phyloP scores from a whole-genome alignment of 2,797 vertebrate genomes.

The Acrocephalus scirpaceus region DNA sequence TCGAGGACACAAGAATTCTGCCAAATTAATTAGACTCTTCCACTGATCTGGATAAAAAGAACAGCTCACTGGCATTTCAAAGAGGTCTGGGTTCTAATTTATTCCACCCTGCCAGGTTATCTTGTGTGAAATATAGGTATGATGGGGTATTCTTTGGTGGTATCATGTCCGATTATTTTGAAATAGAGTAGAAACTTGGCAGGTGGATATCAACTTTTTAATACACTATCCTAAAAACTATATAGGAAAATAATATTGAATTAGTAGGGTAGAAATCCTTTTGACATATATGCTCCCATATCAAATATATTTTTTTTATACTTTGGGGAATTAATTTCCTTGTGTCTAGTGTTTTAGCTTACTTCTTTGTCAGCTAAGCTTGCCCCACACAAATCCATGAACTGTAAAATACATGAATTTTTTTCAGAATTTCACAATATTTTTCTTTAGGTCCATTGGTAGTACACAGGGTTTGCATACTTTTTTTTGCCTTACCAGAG shows the following conservation, averaged over 20 bases:
- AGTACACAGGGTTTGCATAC: not conserved
- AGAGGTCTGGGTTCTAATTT: not conserved
- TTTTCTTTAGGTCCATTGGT: not conserved
- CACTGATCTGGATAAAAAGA: conserved; percentile 58
- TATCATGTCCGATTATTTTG: not conserved
- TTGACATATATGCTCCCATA: not conserved
- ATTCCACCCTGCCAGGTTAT: not conserved
- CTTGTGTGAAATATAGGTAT: not conserved
- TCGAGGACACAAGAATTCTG: conserved; percentile 52
- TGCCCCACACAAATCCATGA: not conserved
- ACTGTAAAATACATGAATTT: not conserved
- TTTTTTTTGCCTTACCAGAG: not conserved
- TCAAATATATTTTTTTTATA: not conserved
- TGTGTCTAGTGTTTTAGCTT: not conserved
- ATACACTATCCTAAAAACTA: not conserved
- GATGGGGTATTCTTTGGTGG: not conserved
- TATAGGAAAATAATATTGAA: not conserved
- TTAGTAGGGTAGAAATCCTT: not conserved
- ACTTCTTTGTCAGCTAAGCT: not conserved
- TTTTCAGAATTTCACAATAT: not conserved
- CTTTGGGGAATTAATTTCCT: not conserved
- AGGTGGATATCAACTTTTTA: not conserved
- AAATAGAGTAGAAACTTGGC: not conserved
- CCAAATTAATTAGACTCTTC: conserved; percentile 70
- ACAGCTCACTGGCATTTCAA: not conserved